phyloP scores from a whole-genome alignment of 2,113 vertebrate genomes.

The Colius striatus region DNA sequence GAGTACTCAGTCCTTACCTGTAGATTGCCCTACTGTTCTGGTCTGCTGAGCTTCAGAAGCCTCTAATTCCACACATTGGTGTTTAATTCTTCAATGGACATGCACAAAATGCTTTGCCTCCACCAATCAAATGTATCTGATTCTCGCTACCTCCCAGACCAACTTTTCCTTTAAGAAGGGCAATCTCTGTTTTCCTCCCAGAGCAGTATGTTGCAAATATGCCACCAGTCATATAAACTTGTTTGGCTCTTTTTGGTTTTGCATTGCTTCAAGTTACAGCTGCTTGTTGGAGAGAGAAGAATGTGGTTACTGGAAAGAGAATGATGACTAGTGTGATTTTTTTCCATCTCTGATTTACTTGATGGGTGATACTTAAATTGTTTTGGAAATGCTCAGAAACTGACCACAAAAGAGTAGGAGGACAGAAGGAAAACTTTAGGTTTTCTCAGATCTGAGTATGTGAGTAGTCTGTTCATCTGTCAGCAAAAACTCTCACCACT shows the following conservation, averaged over 20 bases:
- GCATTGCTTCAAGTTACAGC: neutral
- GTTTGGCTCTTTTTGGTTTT: neutral
- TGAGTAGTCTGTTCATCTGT: neutral
- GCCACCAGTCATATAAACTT: neutral
- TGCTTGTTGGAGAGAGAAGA: neutral
- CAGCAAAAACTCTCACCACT: neutral
- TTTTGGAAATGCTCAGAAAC: neutral
- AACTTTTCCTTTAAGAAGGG: neutral
- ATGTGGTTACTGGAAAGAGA: neutral
- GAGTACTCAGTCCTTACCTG: neutral
- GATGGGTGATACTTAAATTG: neutral
- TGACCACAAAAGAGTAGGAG: neutral
- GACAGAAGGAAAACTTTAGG: neutral
- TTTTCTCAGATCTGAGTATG: neutral
- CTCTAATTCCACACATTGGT: neutral
- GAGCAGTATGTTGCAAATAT: neutral
- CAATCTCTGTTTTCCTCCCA: neutral
- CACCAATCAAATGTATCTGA: neutral
- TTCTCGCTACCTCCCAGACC: neutral
- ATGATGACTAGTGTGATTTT: neutral
- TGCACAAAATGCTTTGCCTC: neutral
- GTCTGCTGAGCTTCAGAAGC: neutral
- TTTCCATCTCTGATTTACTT: neutral
- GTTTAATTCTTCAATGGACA: neutral
- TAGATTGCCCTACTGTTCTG: neutral